Evolutionary conservation across 2,888 invertebrate genomes (phyloP).

Genomic region (Argyra leucocephala): DNA sequence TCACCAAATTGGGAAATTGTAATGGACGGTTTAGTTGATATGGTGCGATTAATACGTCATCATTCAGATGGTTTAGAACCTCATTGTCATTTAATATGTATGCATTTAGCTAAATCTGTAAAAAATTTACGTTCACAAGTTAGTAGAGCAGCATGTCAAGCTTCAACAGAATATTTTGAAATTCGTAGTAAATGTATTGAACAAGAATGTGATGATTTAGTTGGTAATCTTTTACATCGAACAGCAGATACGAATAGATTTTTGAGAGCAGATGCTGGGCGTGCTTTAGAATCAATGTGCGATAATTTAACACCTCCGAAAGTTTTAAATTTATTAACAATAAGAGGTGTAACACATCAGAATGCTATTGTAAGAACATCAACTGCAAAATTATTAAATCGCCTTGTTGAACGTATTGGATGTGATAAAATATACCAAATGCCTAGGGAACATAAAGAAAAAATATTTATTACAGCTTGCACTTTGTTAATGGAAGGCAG

Average conservation of each 20-base stretch:
- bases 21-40: conserved; percentile 59
- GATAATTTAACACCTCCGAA: conserved; percentile 62
- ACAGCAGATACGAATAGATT: conserved; percentile 92
- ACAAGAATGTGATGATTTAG: conserved; percentile 78
- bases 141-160: conserved; percentile 75
- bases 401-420: conserved; percentile 64
- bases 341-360: conserved; percentile 68
- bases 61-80: conserved; percentile 53
- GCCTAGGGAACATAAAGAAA: conserved; percentile 67
- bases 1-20: conserved; percentile 71
- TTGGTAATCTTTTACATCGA: conserved; percentile 69
- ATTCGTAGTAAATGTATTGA: conserved; percentile 51
- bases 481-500: conserved; percentile 78
- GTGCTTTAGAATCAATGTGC: conserved; percentile 72
- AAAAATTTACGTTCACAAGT: conserved; percentile 89
- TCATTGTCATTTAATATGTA: conserved; percentile 60
- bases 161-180: conserved; percentile 69
- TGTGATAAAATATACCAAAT: conserved; percentile 61
- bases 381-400: conserved; percentile 65
- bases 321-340: conserved; percentile 55
- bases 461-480: conserved; percentile 69
- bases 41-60: conserved; percentile 59
- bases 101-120: conserved; percentile 65
- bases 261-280: conserved; percentile 72
- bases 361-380: conserved; percentile 80